These are phyloP conservation scores for Centruroides vittatus DNA, from an alignment of 1,140 invertebrate species.

Conservation along the genomic window DNA sequence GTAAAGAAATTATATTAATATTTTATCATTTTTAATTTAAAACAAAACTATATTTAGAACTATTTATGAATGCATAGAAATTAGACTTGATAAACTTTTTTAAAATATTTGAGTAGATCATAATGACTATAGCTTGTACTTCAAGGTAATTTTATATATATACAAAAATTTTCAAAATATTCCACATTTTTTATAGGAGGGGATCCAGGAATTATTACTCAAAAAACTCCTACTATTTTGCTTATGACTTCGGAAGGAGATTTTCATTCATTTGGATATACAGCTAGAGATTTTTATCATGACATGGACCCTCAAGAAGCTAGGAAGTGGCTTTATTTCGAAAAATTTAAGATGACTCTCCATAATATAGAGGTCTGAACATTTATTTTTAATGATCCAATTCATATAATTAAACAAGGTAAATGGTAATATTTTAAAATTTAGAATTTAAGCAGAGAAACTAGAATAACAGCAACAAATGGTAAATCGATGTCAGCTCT, in stretches of 20 bases:
- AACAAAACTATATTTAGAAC: neutral
- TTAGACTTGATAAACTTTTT: too few relatives aligned
- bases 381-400: neutral
- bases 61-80: too few relatives aligned
- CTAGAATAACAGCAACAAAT: conserved; percentile 35
- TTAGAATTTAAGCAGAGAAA: conserved; percentile 25
- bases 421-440: too few relatives aligned
- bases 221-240: conserved; percentile 44
- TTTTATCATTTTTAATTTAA: neutral
- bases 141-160: too few relatives aligned
- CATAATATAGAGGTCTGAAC: conserved; percentile 37
- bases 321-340: conserved; percentile 42
- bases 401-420: too few relatives aligned
- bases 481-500: conserved; percentile 34
- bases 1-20: conserved; percentile 19
- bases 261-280: conserved; percentile 45
- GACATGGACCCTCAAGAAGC: conserved; percentile 39
- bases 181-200: conserved; percentile 27
- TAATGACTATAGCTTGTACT: too few relatives aligned
- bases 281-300: conserved; percentile 42
- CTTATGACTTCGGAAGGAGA: conserved; percentile 38
- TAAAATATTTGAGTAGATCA: too few relatives aligned
- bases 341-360: conserved; percentile 46
- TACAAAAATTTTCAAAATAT: too few relatives aligned
- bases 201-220: conserved; percentile 41